Conservation (phyloP, 2,888 invertebrate species). For the Cryptocheilus praepositus region DNA sequence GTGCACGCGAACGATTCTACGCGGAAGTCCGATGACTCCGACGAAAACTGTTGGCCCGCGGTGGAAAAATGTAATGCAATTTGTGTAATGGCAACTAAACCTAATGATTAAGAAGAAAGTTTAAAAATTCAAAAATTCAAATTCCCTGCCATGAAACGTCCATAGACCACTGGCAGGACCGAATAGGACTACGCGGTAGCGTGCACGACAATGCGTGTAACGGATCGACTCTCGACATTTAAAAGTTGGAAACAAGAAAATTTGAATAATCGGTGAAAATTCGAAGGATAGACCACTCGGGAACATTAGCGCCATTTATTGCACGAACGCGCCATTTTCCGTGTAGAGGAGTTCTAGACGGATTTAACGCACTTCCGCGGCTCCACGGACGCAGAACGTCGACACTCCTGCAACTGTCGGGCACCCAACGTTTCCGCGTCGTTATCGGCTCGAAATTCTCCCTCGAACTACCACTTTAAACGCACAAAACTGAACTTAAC, state of each 20-base stretch:
- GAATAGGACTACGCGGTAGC: slow-evolving; percentile 7
- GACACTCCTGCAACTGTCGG: neutral
- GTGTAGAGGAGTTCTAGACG: slow-evolving; percentile 53
- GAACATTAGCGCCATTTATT: slow-evolving; percentile 74
- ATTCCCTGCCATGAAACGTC: slow-evolving; percentile 40
- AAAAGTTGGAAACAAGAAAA: slow-evolving; percentile 43
- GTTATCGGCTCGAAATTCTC: slow-evolving; percentile 15
- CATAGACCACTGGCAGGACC: slow-evolving; percentile 2
- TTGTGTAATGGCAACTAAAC: slow-evolving; percentile 18
- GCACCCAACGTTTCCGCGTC: neutral
- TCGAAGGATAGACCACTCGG: slow-evolving; percentile 56
- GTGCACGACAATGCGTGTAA: slow-evolving; percentile 14
- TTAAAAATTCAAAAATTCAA: slow-evolving; percentile 75
- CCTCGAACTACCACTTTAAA: slow-evolving; percentile 18
- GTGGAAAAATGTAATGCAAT: slow-evolving; percentile 26
- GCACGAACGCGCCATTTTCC: slow-evolving; percentile 74
- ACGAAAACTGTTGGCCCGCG: neutral
- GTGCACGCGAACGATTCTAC: slow-evolving; percentile 7
- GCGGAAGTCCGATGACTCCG: neutral
- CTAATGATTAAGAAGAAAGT: slow-evolving; percentile 51
- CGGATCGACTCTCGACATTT: slow-evolving; percentile 29
- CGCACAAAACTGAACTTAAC: slow-evolving; percentile 61
- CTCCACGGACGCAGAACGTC: slow-evolving; percentile 4
- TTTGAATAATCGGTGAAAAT: slow-evolving; percentile 53
- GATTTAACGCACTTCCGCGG: slow-evolving; percentile 29